A percentile compares a stretch with the other conserved stretches of the same genome.
Evolutionary conservation across 2,113 vertebrate genomes (phyloP).

Genomic region (Corapipo altera): DNA sequence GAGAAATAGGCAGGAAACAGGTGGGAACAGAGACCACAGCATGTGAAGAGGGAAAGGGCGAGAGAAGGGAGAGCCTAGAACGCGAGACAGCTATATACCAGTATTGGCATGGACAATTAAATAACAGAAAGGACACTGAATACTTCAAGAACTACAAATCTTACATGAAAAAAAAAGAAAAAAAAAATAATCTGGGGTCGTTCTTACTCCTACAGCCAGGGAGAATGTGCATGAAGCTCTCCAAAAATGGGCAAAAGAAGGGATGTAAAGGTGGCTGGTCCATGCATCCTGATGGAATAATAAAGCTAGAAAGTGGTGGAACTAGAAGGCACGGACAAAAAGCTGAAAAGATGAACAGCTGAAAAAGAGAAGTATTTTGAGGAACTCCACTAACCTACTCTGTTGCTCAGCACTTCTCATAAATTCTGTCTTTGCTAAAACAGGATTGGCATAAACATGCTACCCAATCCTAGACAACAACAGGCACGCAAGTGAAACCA

Average conservation of each 20-base stretch:
- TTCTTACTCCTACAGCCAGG: background rate
- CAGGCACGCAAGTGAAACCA: background rate
- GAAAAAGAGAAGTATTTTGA: background rate
- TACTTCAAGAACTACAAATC: background rate
- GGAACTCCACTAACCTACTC: background rate
- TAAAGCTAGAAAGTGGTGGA: background rate
- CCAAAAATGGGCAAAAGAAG: background rate
- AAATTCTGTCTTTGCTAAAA: background rate
- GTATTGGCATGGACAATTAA: background rate
- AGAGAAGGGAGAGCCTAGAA: background rate
- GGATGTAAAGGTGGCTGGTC: background rate
- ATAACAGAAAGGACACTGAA: background rate
- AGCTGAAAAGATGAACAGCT: background rate
- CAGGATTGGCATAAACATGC: background rate
- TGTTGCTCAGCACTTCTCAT: background rate
- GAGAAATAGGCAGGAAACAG: background rate
- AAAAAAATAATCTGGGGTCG: background rate
- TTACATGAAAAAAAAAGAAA: background rate
- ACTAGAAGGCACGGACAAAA: background rate
- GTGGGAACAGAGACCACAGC: background rate
- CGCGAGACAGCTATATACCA: background rate
- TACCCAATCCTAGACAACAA: background rate
- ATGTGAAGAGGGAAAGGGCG: background rate
- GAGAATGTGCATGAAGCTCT: background rate
- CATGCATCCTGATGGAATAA: background rate